phyloP scores from a whole-genome alignment of 2,113 vertebrate genomes.

The Tympanuchus pallidicinctus region DNA sequence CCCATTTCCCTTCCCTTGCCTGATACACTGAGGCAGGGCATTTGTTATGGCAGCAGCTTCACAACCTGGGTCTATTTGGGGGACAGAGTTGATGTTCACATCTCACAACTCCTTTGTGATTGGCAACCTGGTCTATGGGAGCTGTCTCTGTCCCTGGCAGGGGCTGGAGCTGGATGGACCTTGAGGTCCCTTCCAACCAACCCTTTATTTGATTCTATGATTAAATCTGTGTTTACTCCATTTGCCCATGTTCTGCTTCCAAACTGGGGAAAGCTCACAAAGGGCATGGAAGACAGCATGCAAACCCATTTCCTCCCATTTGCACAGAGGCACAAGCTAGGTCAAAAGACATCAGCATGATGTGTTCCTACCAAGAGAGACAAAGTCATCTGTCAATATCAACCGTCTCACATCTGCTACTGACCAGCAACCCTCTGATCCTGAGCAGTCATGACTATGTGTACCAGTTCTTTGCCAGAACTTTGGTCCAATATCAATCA shows the following conservation, averaged over 20 bases:
- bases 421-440: not conserved
- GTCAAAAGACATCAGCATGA: not conserved
- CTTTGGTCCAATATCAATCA: not conserved
- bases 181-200: not conserved
- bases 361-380: not conserved
- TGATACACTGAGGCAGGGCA: not conserved
- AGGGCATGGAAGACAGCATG: not conserved
- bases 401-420: not conserved
- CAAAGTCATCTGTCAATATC: not conserved
- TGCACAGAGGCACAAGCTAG: not conserved
- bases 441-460: not conserved
- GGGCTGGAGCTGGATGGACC: not conserved
- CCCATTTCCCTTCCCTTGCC: not conserved
- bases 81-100: not conserved
- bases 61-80: accelerated
- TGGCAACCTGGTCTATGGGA: not conserved
- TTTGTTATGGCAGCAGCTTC: not conserved
- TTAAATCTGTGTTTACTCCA: not conserved
- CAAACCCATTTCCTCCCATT: not conserved
- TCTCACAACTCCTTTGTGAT: not conserved
- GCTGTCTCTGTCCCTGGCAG: not conserved
- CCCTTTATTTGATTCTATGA: not conserved
- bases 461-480: not conserved
- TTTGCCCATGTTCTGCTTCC: not conserved
- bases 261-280: not conserved